Base-by-base conservation (phyloP, 2,113 vertebrate genomes). In the Calyptomena viridis region DNA sequence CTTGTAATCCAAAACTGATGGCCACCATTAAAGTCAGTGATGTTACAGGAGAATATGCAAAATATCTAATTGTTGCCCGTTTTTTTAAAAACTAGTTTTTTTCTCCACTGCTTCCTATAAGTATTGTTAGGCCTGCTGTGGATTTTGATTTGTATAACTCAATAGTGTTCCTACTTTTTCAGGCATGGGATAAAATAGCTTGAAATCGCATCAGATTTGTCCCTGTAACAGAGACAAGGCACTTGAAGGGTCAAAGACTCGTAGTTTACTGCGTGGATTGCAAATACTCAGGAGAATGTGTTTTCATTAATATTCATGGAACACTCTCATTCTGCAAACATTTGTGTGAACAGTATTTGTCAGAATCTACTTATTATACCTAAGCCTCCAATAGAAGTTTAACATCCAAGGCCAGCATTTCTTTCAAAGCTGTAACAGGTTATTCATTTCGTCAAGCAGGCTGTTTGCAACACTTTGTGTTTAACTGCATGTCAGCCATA, bases 391-490 rank as follows among this genome's bases (percentile, higher is more conserved):
- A 72, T 35, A 50, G 88, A 82, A 79, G 77, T 93, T 93, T 94
- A 96, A 90, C 90, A 92, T 95, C 92, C 53, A 87, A 82, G 92
- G 94, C 95, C 92, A 96, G 58, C 69, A 27, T 82, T 96, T 87
- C 83, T 96, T 94, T 96, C 92, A 87, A 67, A 89, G 93, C 93
- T 97, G 93, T 94, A 97, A 94, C 79, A 93, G 90, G 93, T 96
- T 95, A 96, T 68, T 92, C 86, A 60, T 90, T 94, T 92, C 63
- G 53, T 89, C 92, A 90, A 68, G 90, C 86, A 94, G 94, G 86
- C 80, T 94, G 93, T 95, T 97, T 96, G 86, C 86, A 94, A 82
- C 88, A 90, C 94, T 75, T 87, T 50, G 79, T 93, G 92, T 90
- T 95, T 92, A 90, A 64, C 80, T 87, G 80, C 66, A 28, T 89